Base-by-base conservation (phyloP, 2,113 vertebrate genomes). In the Pampusana beccarii region DNA sequence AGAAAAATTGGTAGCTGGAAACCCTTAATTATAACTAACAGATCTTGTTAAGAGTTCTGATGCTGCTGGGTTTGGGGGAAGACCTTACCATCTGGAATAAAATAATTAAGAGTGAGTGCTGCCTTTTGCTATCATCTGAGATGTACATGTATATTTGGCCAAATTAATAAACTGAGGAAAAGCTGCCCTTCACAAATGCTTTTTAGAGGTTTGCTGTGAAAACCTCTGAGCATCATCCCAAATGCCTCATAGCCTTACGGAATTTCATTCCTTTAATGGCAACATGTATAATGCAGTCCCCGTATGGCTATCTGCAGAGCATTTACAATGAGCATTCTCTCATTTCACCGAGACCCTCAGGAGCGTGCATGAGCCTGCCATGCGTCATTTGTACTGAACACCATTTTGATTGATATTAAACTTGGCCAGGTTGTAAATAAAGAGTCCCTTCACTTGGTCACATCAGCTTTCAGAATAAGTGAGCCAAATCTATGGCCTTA, bases 191-290 rank as follows among this genome's bases (percentile, higher is more conserved):
- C 48, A 56, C 48, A 96, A 82, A 83, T 53, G n/a, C n/a, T n/a
- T 90, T 69, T 79, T 34, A 85, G 40, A 61, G 44, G 36, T 34
- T 90, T 88, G 71, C 80, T 69, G 72, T 56, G 69, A 87, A 91
- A 72, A 75, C 28, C n/a, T 79, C 74, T 50, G 28, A 80, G 48
- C 80, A 57, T 18, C 48, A 91, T 20, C 51, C 73, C 69, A 53
- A 87, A 66, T 7, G 10, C 48, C 53, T 92, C 46, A 50, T 11
- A 83, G 75, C 40, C 64, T 62, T 80, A 34, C 26, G 65, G 65
- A 94, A 83, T 74, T 66, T 93, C 33, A 81, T 86, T 88, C 42
- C 56, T 83, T 80, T 93, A 77, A 82, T 46, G 62, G 80, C 92
- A 95, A 58, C 66, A 77, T 0, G 0, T 64, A 36, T 42, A 84